Evolutionary conservation across 2,888 invertebrate genomes (phyloP).

Genomic region (Cerastis leucographa): DNA sequence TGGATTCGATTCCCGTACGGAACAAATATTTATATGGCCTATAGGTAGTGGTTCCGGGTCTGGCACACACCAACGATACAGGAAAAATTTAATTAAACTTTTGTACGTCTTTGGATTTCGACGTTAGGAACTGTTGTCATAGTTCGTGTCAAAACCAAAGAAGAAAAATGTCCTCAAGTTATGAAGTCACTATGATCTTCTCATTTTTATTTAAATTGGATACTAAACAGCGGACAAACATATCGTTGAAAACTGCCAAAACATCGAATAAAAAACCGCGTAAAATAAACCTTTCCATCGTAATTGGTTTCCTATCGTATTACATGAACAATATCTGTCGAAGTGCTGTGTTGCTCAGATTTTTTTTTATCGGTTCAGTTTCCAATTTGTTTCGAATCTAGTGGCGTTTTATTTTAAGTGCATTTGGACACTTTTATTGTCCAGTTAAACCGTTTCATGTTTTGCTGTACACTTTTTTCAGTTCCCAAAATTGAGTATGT

Average conservation of each 20-base stretch:
- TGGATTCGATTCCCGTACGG: no score
- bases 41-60: no score
- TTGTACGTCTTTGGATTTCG: no score
- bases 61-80: no score
- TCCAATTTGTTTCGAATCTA: conserved; percentile 56
- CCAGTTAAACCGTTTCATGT: conserved; percentile 1
- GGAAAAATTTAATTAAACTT: no score
- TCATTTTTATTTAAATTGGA: not conserved
- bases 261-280: conserved; percentile 1
- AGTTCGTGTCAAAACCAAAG: not conserved
- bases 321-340: conserved; percentile 36
- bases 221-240: not conserved
- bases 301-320: conserved; percentile 33
- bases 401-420: conserved; percentile 40
- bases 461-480: not conserved
- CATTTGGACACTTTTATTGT: conserved; percentile 33
- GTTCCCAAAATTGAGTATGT: not conserved
- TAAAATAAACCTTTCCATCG: conserved; percentile 9
- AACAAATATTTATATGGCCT: no score
- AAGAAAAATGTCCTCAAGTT: not conserved
- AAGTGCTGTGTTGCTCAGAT: not conserved
- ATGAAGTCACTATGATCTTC: not conserved
- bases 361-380: conserved; percentile 49
- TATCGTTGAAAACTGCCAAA: not conserved
- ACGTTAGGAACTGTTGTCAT: not conserved